These are phyloP conservation scores for Cyphomyrmex costatus DNA, from an alignment of 1,140 invertebrate genomes.

Conservation along the genomic window DNA sequence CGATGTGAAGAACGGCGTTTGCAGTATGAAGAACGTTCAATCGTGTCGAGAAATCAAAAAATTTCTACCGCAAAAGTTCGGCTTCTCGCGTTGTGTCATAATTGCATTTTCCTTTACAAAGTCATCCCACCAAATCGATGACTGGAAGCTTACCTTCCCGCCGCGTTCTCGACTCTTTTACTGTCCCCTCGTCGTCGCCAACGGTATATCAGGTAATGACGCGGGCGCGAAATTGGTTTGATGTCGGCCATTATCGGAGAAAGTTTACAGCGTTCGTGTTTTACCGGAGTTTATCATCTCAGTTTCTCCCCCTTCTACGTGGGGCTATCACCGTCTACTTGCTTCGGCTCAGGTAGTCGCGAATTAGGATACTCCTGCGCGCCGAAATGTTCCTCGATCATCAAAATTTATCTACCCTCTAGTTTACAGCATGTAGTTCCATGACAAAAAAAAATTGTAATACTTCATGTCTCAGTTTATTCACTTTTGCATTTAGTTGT, in stretches of 20 bases:
- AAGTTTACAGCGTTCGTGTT: constrained; percentile 82
- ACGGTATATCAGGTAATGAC: constrained; percentile 78
- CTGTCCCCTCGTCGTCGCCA: constrained; percentile 51
- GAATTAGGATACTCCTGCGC: constrained; percentile 77
- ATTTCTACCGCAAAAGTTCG: constrained; percentile 25
- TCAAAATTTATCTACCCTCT: constrained; percentile 68
- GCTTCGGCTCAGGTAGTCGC: constrained; percentile 64
- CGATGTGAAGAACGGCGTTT: neutral
- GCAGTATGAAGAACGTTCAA: neutral
- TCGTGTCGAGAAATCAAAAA: constrained; percentile 7
- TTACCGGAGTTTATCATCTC: constrained; percentile 82
- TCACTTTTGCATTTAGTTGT: constrained; percentile 3
- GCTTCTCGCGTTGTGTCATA: constrained; percentile 32
- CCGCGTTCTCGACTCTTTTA: constrained; percentile 48
- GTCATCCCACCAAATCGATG: constrained; percentile 48
- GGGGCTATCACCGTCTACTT: constrained; percentile 62
- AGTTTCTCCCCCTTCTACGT: constrained; percentile 56
- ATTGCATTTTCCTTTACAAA: constrained; percentile 41
- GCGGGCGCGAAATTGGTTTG: constrained; percentile 79
- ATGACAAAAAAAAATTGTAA: constrained; percentile 34
- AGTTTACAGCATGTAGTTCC: constrained; percentile 12
- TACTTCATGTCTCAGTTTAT: neutral
- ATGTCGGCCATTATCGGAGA: constrained; percentile 82
- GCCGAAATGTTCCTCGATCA: constrained; percentile 54
- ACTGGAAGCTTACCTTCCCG: constrained; percentile 28